Evolutionary conservation across 2,888 invertebrate genomes (phyloP), one percentile per base, ranked within the genome.

Genomic region (Trypoxylon attenuatum): DNA sequence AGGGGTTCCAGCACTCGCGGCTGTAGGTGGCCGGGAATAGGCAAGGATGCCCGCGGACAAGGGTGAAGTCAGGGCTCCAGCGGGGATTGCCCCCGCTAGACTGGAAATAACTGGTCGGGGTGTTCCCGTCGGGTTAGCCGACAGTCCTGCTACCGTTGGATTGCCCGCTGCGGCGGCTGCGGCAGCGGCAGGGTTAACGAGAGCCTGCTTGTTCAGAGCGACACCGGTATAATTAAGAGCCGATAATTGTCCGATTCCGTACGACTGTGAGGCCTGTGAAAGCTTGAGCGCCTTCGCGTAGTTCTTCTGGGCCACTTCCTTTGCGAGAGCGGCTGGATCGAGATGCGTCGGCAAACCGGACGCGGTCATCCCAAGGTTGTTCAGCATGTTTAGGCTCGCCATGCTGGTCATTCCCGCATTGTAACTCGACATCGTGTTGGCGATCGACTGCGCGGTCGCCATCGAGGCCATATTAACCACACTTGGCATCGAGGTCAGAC

Each of bases 241-340:
- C 61, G 91, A 90, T 33, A 92, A 85, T 15, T 90, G 90, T 75
- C 88, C 89, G 29, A 86, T 74, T 70, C 78, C 64, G 75, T 79
- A 74, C 3, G 80, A 71, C 18, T 79, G 78, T 0, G 71, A 55
- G 45, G 71, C 85, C 21, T 88, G 88, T 5, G 91, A 91, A 70
- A 91, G 85, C 81, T 92, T 92, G 46, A 94, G 89, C 10, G 92
- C 93, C 85, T 93, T 93, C 29, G 93, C 92, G 86, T 94, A 94
- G 85, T 92, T 94, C 88, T 94, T 94, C 84, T 94, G 94, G 33
- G 94, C 94, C 69, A 94, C 93, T 82, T 94, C 94, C 84, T 94
- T 94, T 80, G 94, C 94, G 70, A 93, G 87, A 42, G 92, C 88
- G 50, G 91, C 92, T 21, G 92, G 90, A 86, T 92, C 92, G 67